Percentiles rank a stretch among this genome's conserved stretches.
Conservation (phyloP, 2,797 vertebrate genomes). For the Malurus splendens region DNA sequence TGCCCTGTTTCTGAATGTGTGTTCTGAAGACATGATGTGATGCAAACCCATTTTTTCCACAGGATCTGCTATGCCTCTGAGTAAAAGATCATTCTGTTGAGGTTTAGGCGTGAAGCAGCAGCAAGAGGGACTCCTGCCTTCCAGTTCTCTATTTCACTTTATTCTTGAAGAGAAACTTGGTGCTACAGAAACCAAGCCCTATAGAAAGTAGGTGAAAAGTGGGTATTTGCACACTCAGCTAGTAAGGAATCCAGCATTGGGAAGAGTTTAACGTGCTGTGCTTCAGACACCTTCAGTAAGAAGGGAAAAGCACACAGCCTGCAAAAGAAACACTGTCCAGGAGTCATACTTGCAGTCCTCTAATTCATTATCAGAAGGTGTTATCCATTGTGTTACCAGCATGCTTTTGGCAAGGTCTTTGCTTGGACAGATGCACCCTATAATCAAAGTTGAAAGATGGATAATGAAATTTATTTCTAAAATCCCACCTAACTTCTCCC, state of each 20-base stretch:
- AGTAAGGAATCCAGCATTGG: neutral
- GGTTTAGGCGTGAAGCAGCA: neutral
- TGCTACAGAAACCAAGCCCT: neutral
- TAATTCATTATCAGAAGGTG: neutral
- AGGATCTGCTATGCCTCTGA: neutral
- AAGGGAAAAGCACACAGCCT: neutral
- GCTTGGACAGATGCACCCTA: neutral
- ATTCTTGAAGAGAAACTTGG: neutral
- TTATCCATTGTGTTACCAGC: neutral
- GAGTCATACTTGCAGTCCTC: neutral
- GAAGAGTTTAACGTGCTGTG: neutral
- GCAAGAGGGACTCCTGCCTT: neutral
- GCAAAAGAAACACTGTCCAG: neutral
- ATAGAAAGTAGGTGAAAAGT: neutral
- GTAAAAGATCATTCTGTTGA: neutral
- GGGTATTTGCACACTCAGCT: neutral
- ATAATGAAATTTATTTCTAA: constrained; percentile 19
- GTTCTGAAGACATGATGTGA: neutral
- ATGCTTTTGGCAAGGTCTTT: neutral
- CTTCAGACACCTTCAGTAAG: neutral
- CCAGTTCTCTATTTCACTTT: neutral
- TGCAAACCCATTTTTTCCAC: neutral
- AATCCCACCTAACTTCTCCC: neutral
- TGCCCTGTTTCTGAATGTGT: neutral
- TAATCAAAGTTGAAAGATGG: neutral